These are phyloP conservation scores for Brachionus koreanus DNA, from an alignment of 1,140 invertebrate species.

Conservation along the genomic window DNA sequence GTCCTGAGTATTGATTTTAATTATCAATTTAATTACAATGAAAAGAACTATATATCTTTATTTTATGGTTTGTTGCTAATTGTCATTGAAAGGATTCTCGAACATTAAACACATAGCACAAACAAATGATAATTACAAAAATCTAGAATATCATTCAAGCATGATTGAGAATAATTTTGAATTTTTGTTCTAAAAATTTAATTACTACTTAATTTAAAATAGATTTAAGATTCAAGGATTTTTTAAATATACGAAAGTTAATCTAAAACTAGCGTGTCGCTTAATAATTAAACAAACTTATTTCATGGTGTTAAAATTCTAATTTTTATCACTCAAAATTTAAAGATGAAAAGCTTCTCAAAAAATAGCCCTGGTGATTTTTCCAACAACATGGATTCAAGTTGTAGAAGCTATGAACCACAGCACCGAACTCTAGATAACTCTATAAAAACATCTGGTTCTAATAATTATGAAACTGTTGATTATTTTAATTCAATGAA, in stretches of 20 bases:
- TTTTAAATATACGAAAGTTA: background rate
- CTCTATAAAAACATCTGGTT: background rate
- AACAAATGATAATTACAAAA: constrained; percentile 20
- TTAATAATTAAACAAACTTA: background rate
- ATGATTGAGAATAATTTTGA: constrained; percentile 6
- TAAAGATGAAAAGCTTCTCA: background rate
- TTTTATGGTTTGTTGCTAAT: constrained; percentile 34
- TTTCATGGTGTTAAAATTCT: background rate
- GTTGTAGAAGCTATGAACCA: background rate
- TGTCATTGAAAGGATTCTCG: constrained; percentile 8
- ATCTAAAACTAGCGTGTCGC: background rate
- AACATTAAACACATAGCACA: constrained; percentile 32
- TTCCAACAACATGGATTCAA: background rate
- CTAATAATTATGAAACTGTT: constrained; percentile 17
- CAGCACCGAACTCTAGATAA: background rate
- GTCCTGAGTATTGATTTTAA: constrained; percentile 2
- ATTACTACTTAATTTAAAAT: constrained; percentile 28
- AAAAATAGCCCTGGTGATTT: background rate
- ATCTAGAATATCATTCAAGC: constrained; percentile 31
- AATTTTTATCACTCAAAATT: background rate
- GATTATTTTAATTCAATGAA: background rate
- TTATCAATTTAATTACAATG: constrained; percentile 29
- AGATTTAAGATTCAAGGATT: constrained; percentile 22
- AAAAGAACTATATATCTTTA: constrained; percentile 13
- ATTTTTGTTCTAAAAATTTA: constrained; percentile 23